Conservation (phyloP, 2,797 vertebrate species). For the Poeciliopsis gracilis region DNA sequence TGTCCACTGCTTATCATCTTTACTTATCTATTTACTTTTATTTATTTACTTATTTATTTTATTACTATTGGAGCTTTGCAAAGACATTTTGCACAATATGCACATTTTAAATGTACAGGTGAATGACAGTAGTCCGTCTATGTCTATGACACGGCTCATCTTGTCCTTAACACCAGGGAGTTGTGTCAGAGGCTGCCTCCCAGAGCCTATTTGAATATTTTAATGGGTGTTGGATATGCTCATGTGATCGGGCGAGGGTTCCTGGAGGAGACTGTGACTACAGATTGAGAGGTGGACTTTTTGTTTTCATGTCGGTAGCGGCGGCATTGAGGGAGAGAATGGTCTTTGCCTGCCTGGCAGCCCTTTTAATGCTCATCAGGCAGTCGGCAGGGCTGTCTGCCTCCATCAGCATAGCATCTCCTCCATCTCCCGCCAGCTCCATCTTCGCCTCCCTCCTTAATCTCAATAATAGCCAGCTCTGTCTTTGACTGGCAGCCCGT, state of each 20-base stretch:
- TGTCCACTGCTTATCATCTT: no score
- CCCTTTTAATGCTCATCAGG: constrained; percentile 47
- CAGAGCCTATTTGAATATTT: constrained; percentile 5
- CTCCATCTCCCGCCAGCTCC: background rate
- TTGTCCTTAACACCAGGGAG: constrained; percentile 1
- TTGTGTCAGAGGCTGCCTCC: background rate
- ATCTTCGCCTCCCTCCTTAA: constrained; percentile 25
- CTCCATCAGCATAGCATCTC: constrained; percentile 48
- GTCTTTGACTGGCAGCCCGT: constrained; percentile 50
- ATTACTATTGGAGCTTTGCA: no score
- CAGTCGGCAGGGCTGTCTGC: constrained; percentile 60
- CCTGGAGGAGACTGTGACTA: constrained; percentile 22
- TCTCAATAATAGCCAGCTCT: constrained; percentile 49
- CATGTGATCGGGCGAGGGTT: constrained; percentile 1
- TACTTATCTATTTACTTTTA: no score
- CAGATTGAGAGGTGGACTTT: constrained; percentile 31
- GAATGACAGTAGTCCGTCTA: no score
- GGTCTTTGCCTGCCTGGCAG: constrained; percentile 63
- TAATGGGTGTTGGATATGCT: background rate
- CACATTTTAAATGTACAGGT: no score
- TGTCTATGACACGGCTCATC: no score
- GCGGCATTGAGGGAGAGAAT: constrained; percentile 54
- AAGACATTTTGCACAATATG: no score
- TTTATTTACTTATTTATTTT: no score
- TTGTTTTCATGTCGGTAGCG: background rate